Base-by-base conservation (phyloP, 2,888 invertebrate species). In the Phortica okadai region DNA sequence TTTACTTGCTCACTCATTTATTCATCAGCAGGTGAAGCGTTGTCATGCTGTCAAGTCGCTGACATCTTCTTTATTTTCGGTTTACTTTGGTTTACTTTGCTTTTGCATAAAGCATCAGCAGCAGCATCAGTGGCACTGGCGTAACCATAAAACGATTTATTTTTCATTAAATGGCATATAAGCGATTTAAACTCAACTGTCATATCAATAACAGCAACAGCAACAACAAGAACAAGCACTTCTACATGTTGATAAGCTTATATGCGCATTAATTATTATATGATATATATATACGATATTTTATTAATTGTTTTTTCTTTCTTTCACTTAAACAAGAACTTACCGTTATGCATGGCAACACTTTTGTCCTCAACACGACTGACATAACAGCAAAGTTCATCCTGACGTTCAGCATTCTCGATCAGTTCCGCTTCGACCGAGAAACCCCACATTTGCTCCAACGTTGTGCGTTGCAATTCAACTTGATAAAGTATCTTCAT, bases 371-470 rank as follows among this genome's bases (percentile, higher is more conserved):
- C 97, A 76, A 99, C 98, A 79, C 98, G 94, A 92, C 97, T 97
- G 87, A 99, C 97, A 92, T 98, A 99, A 92, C 98, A 98, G 92
- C 98, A 98, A 69, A 99, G 94, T 91, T 99, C 98, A 92, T 98
- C 98, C 91, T 98, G 98, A 74, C 97, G 93, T 91, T 98, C 98
- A 10, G 97, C 95, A 92, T 98, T 98, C 92, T 98, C 98, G 81
- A 98, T 97, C 77, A 99, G 94, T 92, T 99, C 98, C 3, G 98
- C 98, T 92, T 99, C 99, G 74, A 99, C 98, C 81, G 97, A 97
- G 93, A 99, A 98, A 84, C 99, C 99, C 96, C 98, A 99, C 96
- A 98, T 97, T 91, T 97, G 97, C 88, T 98, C 98, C 88, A 97
- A 93, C 10, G 97, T 96, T 82, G 95, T 95, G 79, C 98, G 94